Conservation (phyloP, 1,140 invertebrate genomes). For the Drosophila ambigua region DNA sequence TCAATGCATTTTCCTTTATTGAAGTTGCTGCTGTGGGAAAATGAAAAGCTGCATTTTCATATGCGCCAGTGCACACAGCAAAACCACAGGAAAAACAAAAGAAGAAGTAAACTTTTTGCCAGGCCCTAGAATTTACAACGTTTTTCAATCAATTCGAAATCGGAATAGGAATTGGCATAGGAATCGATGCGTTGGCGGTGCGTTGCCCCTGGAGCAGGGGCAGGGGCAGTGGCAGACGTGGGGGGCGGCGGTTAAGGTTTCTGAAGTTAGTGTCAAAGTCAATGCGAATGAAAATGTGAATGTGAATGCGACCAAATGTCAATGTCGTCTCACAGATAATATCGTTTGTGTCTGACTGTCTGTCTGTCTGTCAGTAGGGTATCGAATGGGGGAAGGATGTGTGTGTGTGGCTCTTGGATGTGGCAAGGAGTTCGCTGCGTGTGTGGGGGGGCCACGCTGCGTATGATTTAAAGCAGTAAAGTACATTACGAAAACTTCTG, state of each 20-base stretch:
- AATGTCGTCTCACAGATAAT: conserved; percentile 68
- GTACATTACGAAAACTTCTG: no score
- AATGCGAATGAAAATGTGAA: conserved; percentile 69
- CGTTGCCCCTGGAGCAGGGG: neutral
- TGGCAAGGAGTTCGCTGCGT: no score
- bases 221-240: neutral
- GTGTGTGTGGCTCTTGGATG: no score
- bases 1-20: conserved; percentile 58
- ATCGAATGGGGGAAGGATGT: no score
- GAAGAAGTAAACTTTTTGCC: conserved; percentile 37
- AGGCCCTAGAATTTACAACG: conserved; percentile 58
- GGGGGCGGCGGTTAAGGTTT: conserved; percentile 15
- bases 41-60: conserved; percentile 65
- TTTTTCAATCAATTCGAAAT: conserved; percentile 63
- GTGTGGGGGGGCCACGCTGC: no score
- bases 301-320: conserved; percentile 72
- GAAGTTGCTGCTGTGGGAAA: conserved; percentile 37
- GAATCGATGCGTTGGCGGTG: no score
- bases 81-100: conserved; percentile 44
- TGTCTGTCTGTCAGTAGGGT: no score
- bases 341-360: conserved; percentile 26
- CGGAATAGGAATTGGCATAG: no score
- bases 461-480: no score
- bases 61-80: conserved; percentile 54
- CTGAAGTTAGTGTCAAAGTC: conserved; percentile 56